A percentile compares a stretch with the other conserved stretches of the same genome.
These are phyloP conservation scores for Drosophila mulleri DNA, from an alignment of 2,888 invertebrate genomes.

Conservation along the genomic window DNA sequence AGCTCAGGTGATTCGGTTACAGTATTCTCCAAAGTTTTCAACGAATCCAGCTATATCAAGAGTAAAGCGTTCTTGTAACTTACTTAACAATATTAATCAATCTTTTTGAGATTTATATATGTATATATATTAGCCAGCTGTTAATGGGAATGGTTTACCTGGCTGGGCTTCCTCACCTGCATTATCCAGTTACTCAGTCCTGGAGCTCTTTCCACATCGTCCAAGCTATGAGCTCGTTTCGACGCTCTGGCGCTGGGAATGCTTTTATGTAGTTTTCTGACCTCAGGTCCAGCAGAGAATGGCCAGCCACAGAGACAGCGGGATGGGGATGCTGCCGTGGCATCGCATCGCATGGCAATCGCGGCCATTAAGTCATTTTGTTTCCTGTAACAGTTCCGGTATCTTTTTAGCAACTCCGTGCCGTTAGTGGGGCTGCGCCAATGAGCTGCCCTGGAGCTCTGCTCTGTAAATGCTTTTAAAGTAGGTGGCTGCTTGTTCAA, in stretches of 20 bases:
- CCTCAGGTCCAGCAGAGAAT: conserved; percentile 67
- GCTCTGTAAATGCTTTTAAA: conserved; percentile 70
- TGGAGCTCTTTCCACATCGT: too few species aligned
- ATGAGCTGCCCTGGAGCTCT: conserved; percentile 26
- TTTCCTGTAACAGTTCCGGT: conserved; percentile 79
- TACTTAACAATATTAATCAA: too few species aligned
- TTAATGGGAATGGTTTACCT: background rate
- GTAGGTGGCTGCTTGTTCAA: conserved; percentile 71
- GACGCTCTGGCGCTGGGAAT: conserved; percentile 23
- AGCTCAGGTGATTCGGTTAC: background rate
- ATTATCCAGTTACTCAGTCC: background rate
- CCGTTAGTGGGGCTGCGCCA: conserved; percentile 20
- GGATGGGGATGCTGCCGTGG: conserved; percentile 31
- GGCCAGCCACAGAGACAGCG: conserved; percentile 28
- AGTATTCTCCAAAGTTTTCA: too few species aligned
- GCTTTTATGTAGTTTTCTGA: conserved; percentile 55
- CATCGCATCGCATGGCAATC: conserved; percentile 67
- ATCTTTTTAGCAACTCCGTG: conserved; percentile 70
- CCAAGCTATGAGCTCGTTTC: conserved; percentile 23
- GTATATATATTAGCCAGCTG: background rate
- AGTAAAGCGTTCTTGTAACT: too few species aligned
- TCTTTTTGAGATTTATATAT: too few species aligned
- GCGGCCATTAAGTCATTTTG: conserved; percentile 79
- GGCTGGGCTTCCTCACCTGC: background rate
- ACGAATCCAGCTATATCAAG: too few species aligned